Conservation (phyloP, 2,888 invertebrate species). For the Papilio elwesi region DNA sequence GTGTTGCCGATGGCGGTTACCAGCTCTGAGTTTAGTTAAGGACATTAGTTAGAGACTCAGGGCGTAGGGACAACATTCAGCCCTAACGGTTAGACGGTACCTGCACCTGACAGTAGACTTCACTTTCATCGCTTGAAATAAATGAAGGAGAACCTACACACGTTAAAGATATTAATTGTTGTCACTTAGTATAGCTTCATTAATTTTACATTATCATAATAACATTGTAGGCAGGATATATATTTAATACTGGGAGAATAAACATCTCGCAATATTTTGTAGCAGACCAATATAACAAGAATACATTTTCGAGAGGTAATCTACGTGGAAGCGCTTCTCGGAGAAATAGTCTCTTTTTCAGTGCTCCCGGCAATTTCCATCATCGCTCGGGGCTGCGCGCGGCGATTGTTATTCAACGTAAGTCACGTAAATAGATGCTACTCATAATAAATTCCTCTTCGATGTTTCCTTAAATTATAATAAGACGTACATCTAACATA, state of each 20-base stretch:
- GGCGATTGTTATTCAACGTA: constrained; percentile 30
- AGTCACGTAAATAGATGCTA: constrained; percentile 34
- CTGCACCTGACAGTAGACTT: no score
- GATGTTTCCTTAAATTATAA: constrained; percentile 2
- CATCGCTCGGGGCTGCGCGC: constrained; percentile 35
- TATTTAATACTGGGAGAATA: constrained; percentile 15
- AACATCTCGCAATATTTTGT: constrained; percentile 20
- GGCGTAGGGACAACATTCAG: no score
- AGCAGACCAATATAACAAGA: constrained; percentile 33
- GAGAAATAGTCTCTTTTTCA: constrained; percentile 38
- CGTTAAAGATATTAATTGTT: no score
- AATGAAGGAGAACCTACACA: no score
- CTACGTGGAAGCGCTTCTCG: constrained; percentile 36
- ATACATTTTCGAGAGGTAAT: constrained; percentile 37
- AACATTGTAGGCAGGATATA: constrained; percentile 7
- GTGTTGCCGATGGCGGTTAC: no score
- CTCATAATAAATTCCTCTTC: constrained; percentile 30
- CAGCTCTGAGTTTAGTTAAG: no score
- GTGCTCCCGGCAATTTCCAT: constrained; percentile 37
- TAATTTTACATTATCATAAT: constrained; percentile 10
- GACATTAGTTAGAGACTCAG: no score
- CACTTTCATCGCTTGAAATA: no score
- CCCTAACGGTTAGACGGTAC: no score
- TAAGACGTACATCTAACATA: constrained; percentile 17
- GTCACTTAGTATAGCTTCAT: not conserved